Evolutionary conservation across 2,888 invertebrate species (phyloP), one percentile per base, ranked within the genome.

Genomic region (Smittia aterrima): DNA sequence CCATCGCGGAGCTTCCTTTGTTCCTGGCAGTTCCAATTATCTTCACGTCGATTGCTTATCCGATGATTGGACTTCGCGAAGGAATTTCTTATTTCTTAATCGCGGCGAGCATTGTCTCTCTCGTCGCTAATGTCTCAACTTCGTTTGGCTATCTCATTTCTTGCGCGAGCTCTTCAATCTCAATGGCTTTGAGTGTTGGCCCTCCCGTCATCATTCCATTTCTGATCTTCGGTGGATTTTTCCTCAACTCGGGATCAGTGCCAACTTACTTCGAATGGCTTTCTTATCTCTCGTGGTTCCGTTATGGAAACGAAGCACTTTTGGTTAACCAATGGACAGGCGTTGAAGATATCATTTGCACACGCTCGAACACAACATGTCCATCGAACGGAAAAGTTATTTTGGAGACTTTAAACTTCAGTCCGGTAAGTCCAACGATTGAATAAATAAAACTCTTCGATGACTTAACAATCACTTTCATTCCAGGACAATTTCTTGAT

Each of bases 161-260:
- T 0, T 95, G 96, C 78, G 85, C 92, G 0, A 92, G 95, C 78
- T 89, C 88, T 75, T 91, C 90, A 76, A 88, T 93, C 1, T 91
- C 92, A 64, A 92, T 96, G 88, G 96, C 96, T 0, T 85, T 96
- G 1, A 92, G 96, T 0, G 87, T 98, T 72, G 94, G 95, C 0
- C 95, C 97, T 0, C 94, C 97, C 2, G 86, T 96, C 75, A 90
- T 97, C 77, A 93, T 98, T 75, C 97, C 98, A 0, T 92, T 97
- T 82, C 86, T 98, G 83, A 85, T 98, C 18, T 98, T 98, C 81
- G 97, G 97, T 75, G 98, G 98, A 58, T 96, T 95, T 86, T 96
- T 96, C 84, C 85, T 98, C 54, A 97, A 97, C 81, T 89, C 92
- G 22, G 92, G 90, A 90, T 94, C 95, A 0, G 91, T 95, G 22